A percentile compares a stretch with the other conserved stretches of the same genome.
These are phyloP conservation scores for Bostrychus sinensis DNA, from an alignment of 2,113 vertebrate species.

Conservation along the genomic window DNA sequence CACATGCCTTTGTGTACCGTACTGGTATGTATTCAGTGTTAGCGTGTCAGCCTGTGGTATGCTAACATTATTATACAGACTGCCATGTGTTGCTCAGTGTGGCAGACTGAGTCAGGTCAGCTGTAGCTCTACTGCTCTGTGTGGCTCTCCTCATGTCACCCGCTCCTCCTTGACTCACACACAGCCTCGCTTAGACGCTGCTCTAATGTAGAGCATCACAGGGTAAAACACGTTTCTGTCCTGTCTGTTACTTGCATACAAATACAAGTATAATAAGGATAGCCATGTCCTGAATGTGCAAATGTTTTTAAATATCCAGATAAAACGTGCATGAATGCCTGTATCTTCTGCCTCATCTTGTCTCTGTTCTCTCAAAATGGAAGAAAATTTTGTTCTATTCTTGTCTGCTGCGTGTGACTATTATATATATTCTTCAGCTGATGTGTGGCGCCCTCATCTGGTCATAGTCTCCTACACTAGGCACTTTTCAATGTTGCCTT, in stretches of 20 bases:
- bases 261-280: not conserved
- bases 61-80: too few species aligned
- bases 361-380: constrained; percentile 1
- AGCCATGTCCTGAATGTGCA: not conserved
- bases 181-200: not conserved
- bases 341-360: too few species aligned
- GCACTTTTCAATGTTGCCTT: too few species aligned
- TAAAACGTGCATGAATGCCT: too few species aligned
- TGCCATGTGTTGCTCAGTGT: constrained; percentile 76
- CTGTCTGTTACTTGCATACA: not conserved
- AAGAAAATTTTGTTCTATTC: constrained; percentile 28
- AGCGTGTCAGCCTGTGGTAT: too few species aligned
- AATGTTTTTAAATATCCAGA: not conserved
- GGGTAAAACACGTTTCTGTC: constrained; percentile 5
- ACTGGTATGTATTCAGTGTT: too few species aligned
- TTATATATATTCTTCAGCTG: constrained; percentile 18
- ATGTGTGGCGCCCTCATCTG: constrained; percentile 67
- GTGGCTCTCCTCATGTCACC: constrained; percentile 31
- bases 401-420: constrained; percentile 44
- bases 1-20: too few species aligned
- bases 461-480: not conserved
- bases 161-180: not conserved
- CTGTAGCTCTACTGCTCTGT: constrained; percentile 33
- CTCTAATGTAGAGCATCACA: constrained; percentile 24
- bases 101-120: constrained; percentile 68